Percentiles rank a stretch among this genome's conserved stretches.
phyloP scores from a whole-genome alignment of 2,113 vertebrate genomes.

The Galemys pyrenaicus region DNA sequence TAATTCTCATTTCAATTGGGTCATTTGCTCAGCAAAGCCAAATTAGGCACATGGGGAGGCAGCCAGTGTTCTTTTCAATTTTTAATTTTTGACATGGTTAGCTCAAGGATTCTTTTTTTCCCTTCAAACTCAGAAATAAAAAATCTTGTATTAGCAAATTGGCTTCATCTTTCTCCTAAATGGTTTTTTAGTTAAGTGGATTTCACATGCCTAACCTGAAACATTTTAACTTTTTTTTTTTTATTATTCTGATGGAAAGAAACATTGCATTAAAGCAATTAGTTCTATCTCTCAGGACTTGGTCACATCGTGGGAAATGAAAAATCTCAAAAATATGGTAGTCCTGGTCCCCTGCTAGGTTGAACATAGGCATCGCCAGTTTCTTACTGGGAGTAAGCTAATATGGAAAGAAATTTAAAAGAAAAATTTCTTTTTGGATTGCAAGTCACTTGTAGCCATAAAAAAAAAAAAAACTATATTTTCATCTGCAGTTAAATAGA shows the following conservation, averaged over 20 bases:
- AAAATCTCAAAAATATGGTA: not conserved
- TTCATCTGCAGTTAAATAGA: constrained; percentile 65
- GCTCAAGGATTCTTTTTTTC: constrained; percentile 51
- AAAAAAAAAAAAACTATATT: not conserved
- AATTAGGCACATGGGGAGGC: constrained; percentile 73
- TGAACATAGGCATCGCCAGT: not conserved
- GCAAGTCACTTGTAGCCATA: not conserved
- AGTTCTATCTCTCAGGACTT: constrained; percentile 39
- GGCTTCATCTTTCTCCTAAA: constrained; percentile 68
- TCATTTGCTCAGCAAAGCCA: constrained; percentile 72
- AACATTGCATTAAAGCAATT: constrained; percentile 36
- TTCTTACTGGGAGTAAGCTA: not conserved
- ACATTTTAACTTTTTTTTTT: constrained; percentile 56
- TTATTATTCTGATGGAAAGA: constrained; percentile 28
- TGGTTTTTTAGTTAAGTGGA: constrained; percentile 65
- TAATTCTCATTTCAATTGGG: constrained; percentile 63
- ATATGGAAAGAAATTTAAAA: not conserved
- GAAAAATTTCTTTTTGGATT: not conserved
- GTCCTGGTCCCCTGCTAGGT: not conserved
- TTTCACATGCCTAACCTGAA: constrained; percentile 60
- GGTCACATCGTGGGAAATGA: constrained; percentile 39
- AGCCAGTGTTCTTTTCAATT: constrained; percentile 70
- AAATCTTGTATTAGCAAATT: constrained; percentile 67
- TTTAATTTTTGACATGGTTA: constrained; percentile 78
- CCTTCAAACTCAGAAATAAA: constrained; percentile 46